A percentile compares a stretch with the other conserved stretches of the same genome.
phyloP scores from a whole-genome alignment of 1,140 invertebrate genomes.

The Triops longicaudatus region DNA sequence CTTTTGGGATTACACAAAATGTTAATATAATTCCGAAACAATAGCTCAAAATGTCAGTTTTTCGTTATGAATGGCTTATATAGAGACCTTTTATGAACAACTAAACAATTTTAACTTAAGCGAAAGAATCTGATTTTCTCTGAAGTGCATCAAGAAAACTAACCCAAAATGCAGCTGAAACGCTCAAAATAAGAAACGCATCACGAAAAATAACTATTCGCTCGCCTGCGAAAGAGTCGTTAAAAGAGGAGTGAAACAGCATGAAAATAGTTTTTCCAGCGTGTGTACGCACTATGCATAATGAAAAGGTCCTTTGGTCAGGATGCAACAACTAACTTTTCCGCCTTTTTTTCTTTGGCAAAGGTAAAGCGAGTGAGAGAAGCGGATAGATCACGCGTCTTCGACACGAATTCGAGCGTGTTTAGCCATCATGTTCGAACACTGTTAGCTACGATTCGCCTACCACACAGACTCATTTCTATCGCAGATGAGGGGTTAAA shows the following conservation, averaged over 20 bases:
- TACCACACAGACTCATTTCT: background rate
- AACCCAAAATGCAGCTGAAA: no score
- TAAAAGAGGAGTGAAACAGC: background rate
- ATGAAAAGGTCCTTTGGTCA: constrained; percentile 8
- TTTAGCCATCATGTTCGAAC: background rate
- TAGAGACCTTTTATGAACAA: no score
- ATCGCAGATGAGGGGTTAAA: background rate
- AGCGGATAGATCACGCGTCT: background rate
- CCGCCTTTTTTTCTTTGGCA: no score
- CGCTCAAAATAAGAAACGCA: background rate
- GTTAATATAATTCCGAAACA: no score
- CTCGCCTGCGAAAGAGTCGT: background rate
- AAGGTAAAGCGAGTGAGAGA: no score
- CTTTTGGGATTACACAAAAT: no score
- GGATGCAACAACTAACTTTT: background rate
- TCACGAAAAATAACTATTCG: background rate
- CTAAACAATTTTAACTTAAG: no score
- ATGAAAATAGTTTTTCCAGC: background rate
- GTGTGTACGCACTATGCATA: background rate
- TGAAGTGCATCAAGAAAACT: no score
- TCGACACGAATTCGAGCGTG: constrained; percentile 10
- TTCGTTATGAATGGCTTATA: no score
- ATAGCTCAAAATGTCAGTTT: no score
- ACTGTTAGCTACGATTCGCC: background rate
- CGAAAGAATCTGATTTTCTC: no score